Base-by-base conservation (phyloP, 2,888 invertebrate genomes). In the Dichetophora obliterata region DNA sequence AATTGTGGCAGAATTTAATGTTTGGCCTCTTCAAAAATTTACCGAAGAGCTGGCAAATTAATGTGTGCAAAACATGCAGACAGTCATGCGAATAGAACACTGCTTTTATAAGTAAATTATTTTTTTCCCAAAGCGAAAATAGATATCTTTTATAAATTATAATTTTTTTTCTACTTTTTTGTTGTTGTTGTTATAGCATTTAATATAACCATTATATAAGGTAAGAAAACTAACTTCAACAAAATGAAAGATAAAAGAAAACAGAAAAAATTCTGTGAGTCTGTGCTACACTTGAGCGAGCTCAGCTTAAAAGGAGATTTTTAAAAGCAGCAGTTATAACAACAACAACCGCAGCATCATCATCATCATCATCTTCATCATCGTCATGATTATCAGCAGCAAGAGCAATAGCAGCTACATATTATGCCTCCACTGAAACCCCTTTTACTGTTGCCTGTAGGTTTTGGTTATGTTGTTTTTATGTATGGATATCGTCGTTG, bases 401-500 rank as follows among this genome's bases (percentile, higher is more conserved):
- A 43, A 14, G 9, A 59, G 24, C 14, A 27, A 5, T 2, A 59
- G 43, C 22, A 27, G 24, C 14, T 11, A 2, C 6, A 59, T 27
- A 14, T 14, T 59, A 27, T 59, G 27, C 22, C 22, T 59, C 1
- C 24, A 59, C 19, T 54, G 22, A 19, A 59, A 9, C 59, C 27
- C 27, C 27, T 14, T 24, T 59, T 59, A 59, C 27, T 59, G 27
- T 27, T 59, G 22, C 22, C 59, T 59, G 27, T 37, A 37, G 37
- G 1, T 37, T 37, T 37, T 37, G n/a, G n/a, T n/a, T n/a, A 24
- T 31, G 48, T 22, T 68, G 68, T 43, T 68, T 6, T 48, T 31
- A 31, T 63, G n/a, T 5, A n/a, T 63, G n/a, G 37, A 37, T 54
- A 37, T 70, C 22, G 70, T 54, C 59, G 34, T 22, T 71, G 71